Evolutionary conservation across 2,113 vertebrate genomes (phyloP), one percentile per base, ranked within the genome.

Genomic region (Polypterus senegalus): DNA sequence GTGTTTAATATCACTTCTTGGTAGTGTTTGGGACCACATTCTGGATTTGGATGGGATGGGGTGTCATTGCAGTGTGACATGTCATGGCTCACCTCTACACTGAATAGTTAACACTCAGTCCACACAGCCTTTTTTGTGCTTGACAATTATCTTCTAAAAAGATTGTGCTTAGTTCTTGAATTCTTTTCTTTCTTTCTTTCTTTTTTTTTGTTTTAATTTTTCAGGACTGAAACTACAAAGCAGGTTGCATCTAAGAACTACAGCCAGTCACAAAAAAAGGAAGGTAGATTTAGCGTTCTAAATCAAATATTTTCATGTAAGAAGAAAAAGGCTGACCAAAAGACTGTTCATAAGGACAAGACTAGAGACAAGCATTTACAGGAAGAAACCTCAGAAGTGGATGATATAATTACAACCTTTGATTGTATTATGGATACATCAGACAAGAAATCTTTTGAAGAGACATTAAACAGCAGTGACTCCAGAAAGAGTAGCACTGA

Each of bases 341-440:
- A 71, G 54, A 65, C 47, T 5, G 66, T 61, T 7, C 78, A 76
- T 54, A 84, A 79, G 64, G 79, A 83, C 7, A 77, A 66, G 66
- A 70, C 51, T 62, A 76, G 66, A 63, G 78, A 82, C 59, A 62
- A 0, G 54, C 66, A 67, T 51, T 61, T 70, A 3, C 70, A 62
- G 47, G 83, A 85, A 60, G 79, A 80, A 58, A 80, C 86, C 47
- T 91, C 89, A 3, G 89, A 90, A 76, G 91, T 92, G 3, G 84
- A 90, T 63, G 87, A 91, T 61, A 93, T 93, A 69, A 87, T 92
- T 72, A 82, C 91, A 8, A 88, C 79, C 69, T 92, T 93, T 57
- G 89, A 93, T 65, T 82, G 75, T 64, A 72, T 84, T 65, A 59
- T 78, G 72, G 88, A 87, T 54, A 75, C 81, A 66, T 83, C 77